phyloP scores from a whole-genome alignment of 2,888 invertebrate species.

The Xanthorhoe designata region DNA sequence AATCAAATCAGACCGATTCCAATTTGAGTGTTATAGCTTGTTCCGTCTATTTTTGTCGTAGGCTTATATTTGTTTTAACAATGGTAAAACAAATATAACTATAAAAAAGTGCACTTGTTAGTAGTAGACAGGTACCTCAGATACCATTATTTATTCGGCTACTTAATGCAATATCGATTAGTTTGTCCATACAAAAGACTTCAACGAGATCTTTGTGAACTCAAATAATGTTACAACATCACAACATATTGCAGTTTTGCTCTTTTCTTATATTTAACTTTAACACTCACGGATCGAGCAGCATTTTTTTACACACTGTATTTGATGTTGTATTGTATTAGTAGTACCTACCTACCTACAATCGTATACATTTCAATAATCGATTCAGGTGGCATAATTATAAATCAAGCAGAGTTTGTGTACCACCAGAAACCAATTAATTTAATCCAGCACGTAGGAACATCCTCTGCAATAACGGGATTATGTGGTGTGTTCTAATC shows the following conservation, averaged over 20 bases:
- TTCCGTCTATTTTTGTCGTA: not conserved
- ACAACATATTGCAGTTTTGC: not conserved
- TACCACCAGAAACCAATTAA: slow-evolving; percentile 11
- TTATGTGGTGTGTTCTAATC: not conserved
- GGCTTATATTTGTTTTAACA: too few species aligned
- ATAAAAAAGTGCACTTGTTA: too few species aligned
- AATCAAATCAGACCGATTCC: not conserved
- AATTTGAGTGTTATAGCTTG: not conserved
- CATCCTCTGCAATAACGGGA: slow-evolving; percentile 12
- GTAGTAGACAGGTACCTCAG: too few species aligned
- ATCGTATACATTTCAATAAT: not conserved
- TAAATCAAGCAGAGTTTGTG: slow-evolving; percentile 9
- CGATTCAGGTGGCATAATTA: not conserved
- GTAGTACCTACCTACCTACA: too few species aligned
- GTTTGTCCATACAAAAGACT: slow-evolving; percentile 20
- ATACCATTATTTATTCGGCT: too few species aligned
- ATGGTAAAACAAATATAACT: too few species aligned
- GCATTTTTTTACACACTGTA: too few species aligned
- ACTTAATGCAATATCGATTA: slow-evolving; percentile 12
- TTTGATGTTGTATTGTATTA: too few species aligned
- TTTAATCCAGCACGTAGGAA: slow-evolving; percentile 8
- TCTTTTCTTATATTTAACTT: too few species aligned
- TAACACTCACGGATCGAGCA: too few species aligned
- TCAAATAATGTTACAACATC: not conserved
- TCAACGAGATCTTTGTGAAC: slow-evolving; percentile 7